phyloP scores from a whole-genome alignment of 2,888 invertebrate genomes.

The Dilophus febrilis region DNA sequence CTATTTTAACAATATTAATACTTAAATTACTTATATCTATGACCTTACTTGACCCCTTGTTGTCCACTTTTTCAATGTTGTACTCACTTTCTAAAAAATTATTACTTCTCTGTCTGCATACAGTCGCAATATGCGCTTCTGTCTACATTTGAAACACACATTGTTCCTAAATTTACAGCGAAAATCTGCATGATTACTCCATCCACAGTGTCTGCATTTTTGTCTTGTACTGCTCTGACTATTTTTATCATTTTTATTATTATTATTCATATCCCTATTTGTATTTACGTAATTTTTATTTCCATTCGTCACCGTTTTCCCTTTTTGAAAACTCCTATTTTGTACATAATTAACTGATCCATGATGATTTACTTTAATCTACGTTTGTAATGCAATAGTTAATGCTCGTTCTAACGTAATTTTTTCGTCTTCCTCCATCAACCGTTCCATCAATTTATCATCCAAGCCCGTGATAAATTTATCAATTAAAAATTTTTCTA shows the following conservation, averaged over 20 bases:
- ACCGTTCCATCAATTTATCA: not conserved
- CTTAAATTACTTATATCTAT: too few relatives aligned
- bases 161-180: constrained; percentile 4
- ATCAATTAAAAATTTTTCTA: not conserved
- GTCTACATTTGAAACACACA: constrained; percentile 4
- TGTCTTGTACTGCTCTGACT: too few relatives aligned
- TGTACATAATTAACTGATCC: not conserved
- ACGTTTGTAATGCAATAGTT: not conserved
- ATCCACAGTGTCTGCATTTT: constrained; percentile 2
- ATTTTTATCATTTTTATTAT: too few relatives aligned
- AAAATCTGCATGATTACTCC: not conserved
- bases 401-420: not conserved
- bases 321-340: not conserved
- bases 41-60: too few relatives aligned
- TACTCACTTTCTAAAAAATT: not conserved
- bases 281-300: not conserved
- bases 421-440: not conserved
- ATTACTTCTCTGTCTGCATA: constrained; percentile 1
- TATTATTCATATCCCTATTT: not conserved
- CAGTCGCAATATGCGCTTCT: constrained; percentile 4
- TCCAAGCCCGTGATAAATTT: not conserved
- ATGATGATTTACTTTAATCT: not conserved
- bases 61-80: too few relatives aligned
- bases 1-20: not conserved
- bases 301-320: too few relatives aligned